These are phyloP conservation scores for Diarsia mendica DNA, from an alignment of 2,888 invertebrate genomes.

Conservation along the genomic window DNA sequence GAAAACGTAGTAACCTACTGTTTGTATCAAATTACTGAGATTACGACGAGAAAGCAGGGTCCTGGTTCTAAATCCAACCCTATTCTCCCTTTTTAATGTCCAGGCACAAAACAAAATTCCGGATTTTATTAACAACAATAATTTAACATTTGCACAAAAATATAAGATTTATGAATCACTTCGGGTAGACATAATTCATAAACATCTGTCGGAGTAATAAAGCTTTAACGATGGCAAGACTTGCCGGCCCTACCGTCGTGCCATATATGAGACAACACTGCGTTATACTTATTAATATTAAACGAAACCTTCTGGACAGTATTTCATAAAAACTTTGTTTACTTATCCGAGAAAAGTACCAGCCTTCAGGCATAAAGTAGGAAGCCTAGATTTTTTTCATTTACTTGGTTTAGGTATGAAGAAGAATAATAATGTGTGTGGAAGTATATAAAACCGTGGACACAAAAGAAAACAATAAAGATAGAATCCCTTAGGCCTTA, in stretches of 20 bases:
- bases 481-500: slow-evolving; percentile 16
- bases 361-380: neutral
- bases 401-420: neutral
- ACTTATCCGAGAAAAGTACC: neutral
- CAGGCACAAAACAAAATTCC: slow-evolving; percentile 46
- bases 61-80: neutral
- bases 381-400: neutral
- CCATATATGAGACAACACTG: slow-evolving; percentile 60
- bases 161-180: slow-evolving; percentile 76
- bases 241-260: slow-evolving; percentile 66
- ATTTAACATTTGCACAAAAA: slow-evolving; percentile 71
- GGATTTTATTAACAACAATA: slow-evolving; percentile 66
- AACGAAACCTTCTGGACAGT: slow-evolving; percentile 36
- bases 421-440: slow-evolving; percentile 7
- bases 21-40: neutral
- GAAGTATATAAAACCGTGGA: slow-evolving; percentile 24
- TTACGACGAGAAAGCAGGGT: neutral
- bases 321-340: slow-evolving; percentile 39
- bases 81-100: slow-evolving; percentile 42
- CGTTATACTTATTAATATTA: slow-evolving; percentile 54
- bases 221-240: slow-evolving; percentile 80
- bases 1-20: neutral
- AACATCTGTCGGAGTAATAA: slow-evolving; percentile 82
- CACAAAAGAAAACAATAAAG: slow-evolving; percentile 28
- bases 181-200: slow-evolving; percentile 79